Conservation (phyloP, 2,888 invertebrate genomes). For the Pemphredon lugubris region DNA sequence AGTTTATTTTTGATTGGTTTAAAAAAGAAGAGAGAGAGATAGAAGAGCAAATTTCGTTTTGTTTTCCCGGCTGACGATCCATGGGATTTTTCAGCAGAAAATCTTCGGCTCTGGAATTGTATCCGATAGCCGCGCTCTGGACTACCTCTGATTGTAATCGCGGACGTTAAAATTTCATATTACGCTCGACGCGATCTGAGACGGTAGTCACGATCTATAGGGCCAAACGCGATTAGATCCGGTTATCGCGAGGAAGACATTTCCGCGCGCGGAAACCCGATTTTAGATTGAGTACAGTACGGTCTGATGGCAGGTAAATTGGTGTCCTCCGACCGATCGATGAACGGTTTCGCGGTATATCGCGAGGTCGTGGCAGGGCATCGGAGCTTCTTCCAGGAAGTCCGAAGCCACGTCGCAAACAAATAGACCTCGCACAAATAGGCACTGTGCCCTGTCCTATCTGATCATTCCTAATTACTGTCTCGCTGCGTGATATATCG, state of each 20-base stretch:
- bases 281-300: conserved; percentile 36
- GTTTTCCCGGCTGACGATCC: too few relatives aligned
- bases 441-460: conserved; percentile 36
- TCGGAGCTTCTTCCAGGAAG: conserved; percentile 36
- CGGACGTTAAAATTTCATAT: too few relatives aligned
- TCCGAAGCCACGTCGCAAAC: conserved; percentile 17
- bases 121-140: too few relatives aligned
- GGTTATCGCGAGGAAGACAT: conserved; percentile 21
- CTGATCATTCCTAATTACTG: conserved; percentile 55
- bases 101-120: too few relatives aligned
- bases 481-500: conserved; percentile 18
- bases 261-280: conserved; percentile 25
- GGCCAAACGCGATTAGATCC: conserved; percentile 39
- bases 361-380: not conserved
- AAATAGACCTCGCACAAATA: conserved; percentile 39
- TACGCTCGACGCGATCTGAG: conserved; percentile 7
- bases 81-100: too few relatives aligned
- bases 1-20: too few relatives aligned
- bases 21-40: too few relatives aligned
- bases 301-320: conserved; percentile 48
- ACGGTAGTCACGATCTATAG: conserved; percentile 34
- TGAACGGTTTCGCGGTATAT: conserved; percentile 4
- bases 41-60: too few relatives aligned
- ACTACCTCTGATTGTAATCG: too few relatives aligned
- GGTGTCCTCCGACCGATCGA: conserved; percentile 7